phyloP scores from a whole-genome alignment of 2,797 vertebrate genomes.

The Myotis vivesi region DNA sequence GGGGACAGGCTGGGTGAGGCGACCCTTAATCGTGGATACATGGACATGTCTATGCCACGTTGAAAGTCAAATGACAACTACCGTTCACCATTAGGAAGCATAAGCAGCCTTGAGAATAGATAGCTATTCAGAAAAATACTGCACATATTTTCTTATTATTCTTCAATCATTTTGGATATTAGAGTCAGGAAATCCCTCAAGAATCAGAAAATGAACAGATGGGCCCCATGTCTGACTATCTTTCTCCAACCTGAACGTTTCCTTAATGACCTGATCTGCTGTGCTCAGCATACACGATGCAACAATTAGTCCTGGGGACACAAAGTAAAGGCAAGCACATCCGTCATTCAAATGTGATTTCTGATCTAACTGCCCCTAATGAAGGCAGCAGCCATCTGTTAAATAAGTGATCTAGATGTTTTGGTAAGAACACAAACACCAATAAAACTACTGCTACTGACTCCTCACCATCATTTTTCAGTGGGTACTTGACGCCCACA shows the following conservation, averaged over 20 bases:
- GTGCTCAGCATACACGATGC: not conserved
- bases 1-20: not conserved
- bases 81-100: too few relatives aligned
- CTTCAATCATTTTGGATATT: not conserved
- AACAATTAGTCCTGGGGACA: not conserved
- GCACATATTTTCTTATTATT: not conserved
- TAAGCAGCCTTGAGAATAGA: not conserved
- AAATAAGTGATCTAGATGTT: not conserved
- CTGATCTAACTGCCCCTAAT: not conserved
- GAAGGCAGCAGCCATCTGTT: not conserved
- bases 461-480: not conserved
- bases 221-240: not conserved
- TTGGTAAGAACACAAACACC: not conserved
- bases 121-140: not conserved
- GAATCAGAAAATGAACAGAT: not conserved
- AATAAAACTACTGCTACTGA: not conserved
- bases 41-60: rapidly evolving
- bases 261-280: not conserved
- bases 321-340: not conserved
- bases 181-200: not conserved
- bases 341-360: not conserved
- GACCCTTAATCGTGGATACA: not conserved
- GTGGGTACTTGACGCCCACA: not conserved
- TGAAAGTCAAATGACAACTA: rapidly evolving
- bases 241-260: not conserved